These are phyloP conservation scores for Neogale vison DNA, from an alignment of 2,113 vertebrate species.

Conservation along the genomic window DNA sequence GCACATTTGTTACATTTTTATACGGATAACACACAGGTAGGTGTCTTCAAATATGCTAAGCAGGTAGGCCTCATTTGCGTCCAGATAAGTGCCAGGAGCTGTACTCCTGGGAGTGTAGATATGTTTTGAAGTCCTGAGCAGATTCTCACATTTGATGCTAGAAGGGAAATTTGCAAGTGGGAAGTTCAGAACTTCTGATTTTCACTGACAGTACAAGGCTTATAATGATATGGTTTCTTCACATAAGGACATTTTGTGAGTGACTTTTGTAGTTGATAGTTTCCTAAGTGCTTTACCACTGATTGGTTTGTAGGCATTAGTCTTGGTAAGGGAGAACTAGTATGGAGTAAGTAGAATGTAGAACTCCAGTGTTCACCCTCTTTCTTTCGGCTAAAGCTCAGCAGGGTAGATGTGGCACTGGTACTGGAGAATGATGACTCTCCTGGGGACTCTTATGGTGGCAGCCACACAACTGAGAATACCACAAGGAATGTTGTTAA, in stretches of 20 bases:
- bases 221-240: conserved; percentile 52
- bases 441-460: not conserved
- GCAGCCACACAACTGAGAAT: not conserved
- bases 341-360: not conserved
- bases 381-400: not conserved
- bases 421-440: not conserved
- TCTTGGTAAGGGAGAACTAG: not conserved
- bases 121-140: conserved; percentile 87
- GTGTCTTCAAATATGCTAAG: not conserved
- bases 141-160: conserved; percentile 85
- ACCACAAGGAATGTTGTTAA: conserved; percentile 20
- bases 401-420: not conserved
- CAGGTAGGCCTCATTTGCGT: not conserved
- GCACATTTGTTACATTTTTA: conserved; percentile 40
- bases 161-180: conserved; percentile 87
- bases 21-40: not conserved
- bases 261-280: not conserved
- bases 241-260: not conserved
- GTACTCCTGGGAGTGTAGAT: conserved; percentile 84
- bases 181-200: conserved; percentile 85
- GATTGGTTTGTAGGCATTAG: not conserved
- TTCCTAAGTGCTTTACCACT: not conserved
- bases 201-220: conserved; percentile 83
- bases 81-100: conserved; percentile 84
- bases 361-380: not conserved